phyloP scores from a whole-genome alignment of 2,113 vertebrate genomes.

The Calonectris borealis region DNA sequence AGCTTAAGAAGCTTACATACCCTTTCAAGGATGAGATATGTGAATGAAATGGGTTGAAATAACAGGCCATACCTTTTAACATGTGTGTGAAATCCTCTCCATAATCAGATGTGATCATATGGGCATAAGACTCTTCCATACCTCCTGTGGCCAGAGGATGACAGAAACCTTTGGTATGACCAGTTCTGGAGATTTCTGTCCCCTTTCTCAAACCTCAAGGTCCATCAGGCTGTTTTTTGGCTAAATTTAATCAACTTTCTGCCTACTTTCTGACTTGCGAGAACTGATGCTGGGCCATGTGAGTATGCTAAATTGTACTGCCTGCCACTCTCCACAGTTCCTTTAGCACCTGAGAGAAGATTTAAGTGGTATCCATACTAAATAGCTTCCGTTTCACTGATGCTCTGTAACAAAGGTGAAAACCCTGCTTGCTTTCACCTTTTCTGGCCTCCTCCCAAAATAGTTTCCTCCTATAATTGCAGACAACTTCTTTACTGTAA shows the following conservation, averaged over 20 bases:
- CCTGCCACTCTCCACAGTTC: background rate
- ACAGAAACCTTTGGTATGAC: background rate
- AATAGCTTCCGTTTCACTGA: background rate
- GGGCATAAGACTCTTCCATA: background rate
- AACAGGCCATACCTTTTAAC: background rate
- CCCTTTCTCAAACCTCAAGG: background rate
- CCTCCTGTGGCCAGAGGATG: background rate
- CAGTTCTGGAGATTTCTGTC: background rate
- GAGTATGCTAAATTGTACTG: background rate
- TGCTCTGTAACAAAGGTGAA: background rate
- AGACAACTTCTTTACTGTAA: background rate
- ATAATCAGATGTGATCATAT: background rate
- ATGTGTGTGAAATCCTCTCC: accelerated
- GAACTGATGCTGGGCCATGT: background rate
- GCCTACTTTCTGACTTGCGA: background rate
- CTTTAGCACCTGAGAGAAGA: background rate
- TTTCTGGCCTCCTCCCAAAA: background rate
- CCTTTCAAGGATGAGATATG: background rate
- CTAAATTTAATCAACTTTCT: background rate
- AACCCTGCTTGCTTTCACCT: background rate
- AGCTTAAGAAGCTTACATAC: background rate
- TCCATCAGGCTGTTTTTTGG: background rate
- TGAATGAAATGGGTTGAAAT: background rate
- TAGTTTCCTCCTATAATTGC: background rate
- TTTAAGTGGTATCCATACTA: background rate